Conservation (phyloP, 2,888 invertebrate genomes). For the Lasius platythorax region DNA sequence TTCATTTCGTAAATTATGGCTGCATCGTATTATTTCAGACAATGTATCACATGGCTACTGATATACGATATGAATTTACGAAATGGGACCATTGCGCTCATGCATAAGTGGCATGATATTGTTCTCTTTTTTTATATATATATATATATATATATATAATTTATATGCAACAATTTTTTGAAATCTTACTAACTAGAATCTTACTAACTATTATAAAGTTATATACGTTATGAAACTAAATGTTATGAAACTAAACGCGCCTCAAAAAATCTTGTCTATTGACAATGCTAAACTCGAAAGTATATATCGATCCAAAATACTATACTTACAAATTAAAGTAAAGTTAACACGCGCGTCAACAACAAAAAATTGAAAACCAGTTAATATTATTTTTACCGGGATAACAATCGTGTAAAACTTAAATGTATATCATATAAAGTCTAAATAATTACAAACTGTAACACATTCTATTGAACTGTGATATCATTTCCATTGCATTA, state of each 20-base stretch:
- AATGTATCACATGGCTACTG: conserved; percentile 14
- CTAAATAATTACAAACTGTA: conserved; percentile 32
- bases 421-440: conserved; percentile 45
- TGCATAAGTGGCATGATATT: conserved; percentile 23
- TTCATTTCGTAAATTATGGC: conserved; percentile 75
- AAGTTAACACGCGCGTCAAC: not conserved
- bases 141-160: conserved; percentile 8
- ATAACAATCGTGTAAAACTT: conserved; percentile 20
- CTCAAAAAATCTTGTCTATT: not conserved
- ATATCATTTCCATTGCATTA: conserved; percentile 22
- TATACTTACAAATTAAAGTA: conserved; percentile 19
- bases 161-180: conserved; percentile 36
- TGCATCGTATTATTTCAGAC: conserved; percentile 49
- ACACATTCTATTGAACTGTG: conserved; percentile 30
- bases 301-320: conserved; percentile 25
- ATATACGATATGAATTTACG: conserved; percentile 55
- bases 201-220: conserved; percentile 43
- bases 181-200: conserved; percentile 32
- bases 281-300: conserved; percentile 16
- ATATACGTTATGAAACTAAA: conserved; percentile 35
- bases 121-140: not conserved
- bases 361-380: conserved; percentile 18
- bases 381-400: not conserved
- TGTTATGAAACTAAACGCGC: conserved; percentile 21
- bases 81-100: conserved; percentile 46